Evolutionary conservation across 2,797 vertebrate species (phyloP), one percentile per base, ranked within the genome.

Genomic region (Tapera naevia): DNA sequence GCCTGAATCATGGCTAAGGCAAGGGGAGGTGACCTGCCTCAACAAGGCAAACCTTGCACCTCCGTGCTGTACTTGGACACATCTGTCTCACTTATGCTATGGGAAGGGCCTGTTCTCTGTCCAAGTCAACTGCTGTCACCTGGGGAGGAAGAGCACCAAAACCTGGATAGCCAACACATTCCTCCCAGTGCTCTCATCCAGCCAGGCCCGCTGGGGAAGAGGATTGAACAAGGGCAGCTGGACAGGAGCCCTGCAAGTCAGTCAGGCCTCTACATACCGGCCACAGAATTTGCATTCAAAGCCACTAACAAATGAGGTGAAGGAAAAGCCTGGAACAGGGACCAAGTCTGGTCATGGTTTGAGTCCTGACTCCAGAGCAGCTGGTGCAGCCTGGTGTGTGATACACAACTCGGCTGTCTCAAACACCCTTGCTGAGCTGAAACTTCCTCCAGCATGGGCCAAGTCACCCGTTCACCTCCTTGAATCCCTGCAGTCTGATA

Each of bases 291-390:
- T 91, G 67, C 71, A 88, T 82, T 32, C 0, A 11, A 96, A 93
- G 78, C 66, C 0, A 2, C 53, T 91, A 93, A 91, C 50, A 92
- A 96, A 94, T 71, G 70, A 97, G 79, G 81, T 93, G 78, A 88
- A 96, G 62, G 56, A 86, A 91, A 96, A 88, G 65, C 69, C 78
- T 96, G 86, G 57, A 94, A 91, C 0, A 0, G 45, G 54, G 75
- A 93, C 69, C 70, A 73, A 82, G 83, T 88, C 80, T 80, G 66
- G 60, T 73, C 9, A 5, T 56, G 79, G 64, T 82, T 88, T 91
- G 78, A 88, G 64, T 82, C 69, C 73, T 51, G 80, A 90, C 41
- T 91, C 45, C 60, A 74, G 71, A 95, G 60, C 88, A 95, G 83
- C 86, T 94, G 93, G 67, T 84, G 57, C 51, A 79, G 88, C 72